Conservation (phyloP, 2,113 vertebrate species). For the Sorex fumeus region DNA sequence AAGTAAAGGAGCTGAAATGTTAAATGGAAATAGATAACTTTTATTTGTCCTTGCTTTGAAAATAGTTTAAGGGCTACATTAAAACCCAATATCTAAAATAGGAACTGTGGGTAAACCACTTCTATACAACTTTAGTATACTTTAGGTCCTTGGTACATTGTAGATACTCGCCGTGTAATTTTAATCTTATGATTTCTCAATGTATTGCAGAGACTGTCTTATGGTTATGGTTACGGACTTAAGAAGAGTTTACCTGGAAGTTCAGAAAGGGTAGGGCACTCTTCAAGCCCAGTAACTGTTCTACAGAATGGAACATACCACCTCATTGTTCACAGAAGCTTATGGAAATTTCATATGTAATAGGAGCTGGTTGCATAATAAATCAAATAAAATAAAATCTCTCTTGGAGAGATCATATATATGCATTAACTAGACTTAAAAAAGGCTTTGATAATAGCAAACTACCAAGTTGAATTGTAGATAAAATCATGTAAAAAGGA, state of each 20-base stretch:
- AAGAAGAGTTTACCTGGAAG: slow-evolving; percentile 41
- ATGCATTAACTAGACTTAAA: slow-evolving; percentile 75
- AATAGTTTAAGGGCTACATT: background rate
- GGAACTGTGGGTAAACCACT: background rate
- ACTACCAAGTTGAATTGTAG: slow-evolving; percentile 61
- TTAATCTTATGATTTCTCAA: background rate
- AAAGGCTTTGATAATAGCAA: slow-evolving; percentile 64
- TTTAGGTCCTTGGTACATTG: background rate
- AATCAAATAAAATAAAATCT: slow-evolving; percentile 76
- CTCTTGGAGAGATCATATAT: slow-evolving; percentile 73
- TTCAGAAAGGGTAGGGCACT: slow-evolving; percentile 44
- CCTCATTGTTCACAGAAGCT: slow-evolving; percentile 64
- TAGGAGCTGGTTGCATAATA: slow-evolving; percentile 35
- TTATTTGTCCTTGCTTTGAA: slow-evolving; percentile 45
- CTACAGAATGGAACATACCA: slow-evolving; percentile 25
- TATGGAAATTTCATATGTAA: slow-evolving; percentile 71
- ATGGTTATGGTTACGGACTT: background rate
- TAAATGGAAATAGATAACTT: background rate
- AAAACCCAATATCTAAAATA: slow-evolving; percentile 10
- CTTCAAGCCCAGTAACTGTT: slow-evolving; percentile 31
- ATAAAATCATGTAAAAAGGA: slow-evolving; percentile 64
- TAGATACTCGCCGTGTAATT: background rate
- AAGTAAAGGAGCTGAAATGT: background rate
- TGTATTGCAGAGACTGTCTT: background rate
- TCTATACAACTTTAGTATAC: background rate